These are phyloP conservation scores for Menidia menidia DNA, from an alignment of 2,797 vertebrate genomes.

Conservation along the genomic window DNA sequence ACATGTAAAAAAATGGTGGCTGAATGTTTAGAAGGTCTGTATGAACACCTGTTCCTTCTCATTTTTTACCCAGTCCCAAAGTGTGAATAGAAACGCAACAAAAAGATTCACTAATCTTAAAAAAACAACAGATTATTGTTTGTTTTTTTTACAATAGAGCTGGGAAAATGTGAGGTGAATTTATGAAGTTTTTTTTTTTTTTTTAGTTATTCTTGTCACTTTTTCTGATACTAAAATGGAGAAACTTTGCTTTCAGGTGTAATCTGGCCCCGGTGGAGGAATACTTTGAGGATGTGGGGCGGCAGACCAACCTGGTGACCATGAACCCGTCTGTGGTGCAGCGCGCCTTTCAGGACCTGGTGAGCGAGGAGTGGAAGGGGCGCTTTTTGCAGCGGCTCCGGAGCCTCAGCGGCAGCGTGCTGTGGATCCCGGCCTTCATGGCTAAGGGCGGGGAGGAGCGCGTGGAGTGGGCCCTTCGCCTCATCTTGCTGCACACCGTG, in stretches of 20 bases:
- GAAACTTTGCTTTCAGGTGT: slow-evolving; percentile 81
- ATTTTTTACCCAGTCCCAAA: no score
- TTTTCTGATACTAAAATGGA: not conserved
- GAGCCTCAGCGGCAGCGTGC: slow-evolving; percentile 90
- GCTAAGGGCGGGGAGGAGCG: slow-evolving; percentile 94
- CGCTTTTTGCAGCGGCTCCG: slow-evolving; percentile 90
- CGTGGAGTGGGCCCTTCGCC: slow-evolving; percentile 92
- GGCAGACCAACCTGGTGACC: slow-evolving; percentile 91
- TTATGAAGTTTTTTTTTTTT: no score
- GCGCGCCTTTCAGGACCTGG: slow-evolving; percentile 94
- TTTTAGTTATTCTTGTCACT: not conserved
- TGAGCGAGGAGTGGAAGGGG: slow-evolving; percentile 89
- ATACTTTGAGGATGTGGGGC: slow-evolving; percentile 89
- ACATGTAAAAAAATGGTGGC: no score
- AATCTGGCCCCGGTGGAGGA: slow-evolving; percentile 97
- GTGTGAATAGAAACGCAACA: no score
- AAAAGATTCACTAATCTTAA: no score
- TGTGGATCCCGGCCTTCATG: slow-evolving; percentile 99
- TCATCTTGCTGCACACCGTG: slow-evolving; percentile 91
- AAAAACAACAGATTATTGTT: no score
- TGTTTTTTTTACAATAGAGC: no score
- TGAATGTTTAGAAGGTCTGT: no score
- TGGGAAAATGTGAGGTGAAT: no score
- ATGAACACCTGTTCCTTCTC: no score
- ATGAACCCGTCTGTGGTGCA: slow-evolving; percentile 99